These are phyloP conservation scores for Perizoma flavofasciatum DNA, from an alignment of 2,888 invertebrate genomes.

Conservation along the genomic window DNA sequence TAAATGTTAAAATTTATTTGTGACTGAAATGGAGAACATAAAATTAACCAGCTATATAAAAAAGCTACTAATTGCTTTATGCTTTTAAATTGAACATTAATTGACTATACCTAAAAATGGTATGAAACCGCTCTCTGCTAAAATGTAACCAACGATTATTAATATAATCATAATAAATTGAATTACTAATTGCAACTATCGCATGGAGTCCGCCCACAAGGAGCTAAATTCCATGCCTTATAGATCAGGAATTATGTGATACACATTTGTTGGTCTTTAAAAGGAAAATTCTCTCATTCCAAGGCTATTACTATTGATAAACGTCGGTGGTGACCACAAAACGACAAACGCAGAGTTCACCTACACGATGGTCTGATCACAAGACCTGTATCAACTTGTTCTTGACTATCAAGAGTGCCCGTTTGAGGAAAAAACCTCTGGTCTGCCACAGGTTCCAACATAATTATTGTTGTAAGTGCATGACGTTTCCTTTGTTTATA, in stretches of 20 bases:
- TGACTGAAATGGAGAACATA: too few relatives aligned
- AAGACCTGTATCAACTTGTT: too few relatives aligned
- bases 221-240: conserved; percentile 21
- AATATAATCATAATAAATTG: conserved; percentile 25
- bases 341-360: too few relatives aligned
- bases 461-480: too few relatives aligned
- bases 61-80: not conserved
- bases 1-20: too few relatives aligned
- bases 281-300: conserved; percentile 34
- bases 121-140: not conserved
- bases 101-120: conserved; percentile 18
- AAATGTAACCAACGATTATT: conserved; percentile 12
- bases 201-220: conserved; percentile 14
- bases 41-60: too few relatives aligned
- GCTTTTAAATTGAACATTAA: conserved; percentile 6
- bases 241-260: conserved; percentile 11
- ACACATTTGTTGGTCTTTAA: conserved; percentile 3
- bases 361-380: too few relatives aligned
- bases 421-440: too few relatives aligned
- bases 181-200: conserved; percentile 20
- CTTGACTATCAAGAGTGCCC: too few relatives aligned
- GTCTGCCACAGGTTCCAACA: too few relatives aligned
- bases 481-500: too few relatives aligned
- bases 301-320: not conserved
- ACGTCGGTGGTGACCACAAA: too few relatives aligned